Percentiles rank a stretch among this genome's conserved stretches.
Conservation (phyloP, 2,888 invertebrate genomes). For the Invenusta paracnida region DNA sequence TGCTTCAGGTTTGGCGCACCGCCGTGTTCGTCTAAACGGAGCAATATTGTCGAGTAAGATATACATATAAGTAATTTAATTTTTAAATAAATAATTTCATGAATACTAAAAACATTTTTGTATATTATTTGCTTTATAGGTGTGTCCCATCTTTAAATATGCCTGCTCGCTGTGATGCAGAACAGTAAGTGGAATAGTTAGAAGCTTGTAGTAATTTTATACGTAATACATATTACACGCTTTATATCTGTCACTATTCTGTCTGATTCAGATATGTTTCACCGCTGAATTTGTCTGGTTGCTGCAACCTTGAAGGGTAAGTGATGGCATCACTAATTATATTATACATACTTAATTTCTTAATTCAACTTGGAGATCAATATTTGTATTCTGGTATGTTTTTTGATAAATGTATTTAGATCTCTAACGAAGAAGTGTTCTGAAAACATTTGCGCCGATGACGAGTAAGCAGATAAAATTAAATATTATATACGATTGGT, state of each 20-base stretch:
- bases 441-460: not conserved
- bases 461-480: not conserved
- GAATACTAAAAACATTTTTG: not conserved
- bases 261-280: not conserved
- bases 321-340: not conserved
- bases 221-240: too few relatives aligned
- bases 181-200: not conserved
- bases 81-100: not conserved
- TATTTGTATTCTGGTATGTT: not conserved
- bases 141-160: not conserved
- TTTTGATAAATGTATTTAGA: not conserved
- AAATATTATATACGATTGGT: too few relatives aligned
- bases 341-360: not conserved
- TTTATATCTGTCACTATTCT: too few relatives aligned
- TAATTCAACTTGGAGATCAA: not conserved
- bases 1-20: not conserved
- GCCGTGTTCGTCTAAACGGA: not conserved
- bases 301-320: not conserved
- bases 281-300: not conserved
- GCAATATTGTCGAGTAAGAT: not conserved
- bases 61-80: not conserved
- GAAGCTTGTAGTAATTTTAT: too few relatives aligned
- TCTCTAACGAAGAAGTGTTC: not conserved
- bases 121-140: not conserved
- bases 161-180: not conserved